A percentile compares a stretch with the other conserved stretches of the same genome.
Evolutionary conservation across 2,113 vertebrate species (phyloP).

Genomic region (Chaetodon auriga): DNA sequence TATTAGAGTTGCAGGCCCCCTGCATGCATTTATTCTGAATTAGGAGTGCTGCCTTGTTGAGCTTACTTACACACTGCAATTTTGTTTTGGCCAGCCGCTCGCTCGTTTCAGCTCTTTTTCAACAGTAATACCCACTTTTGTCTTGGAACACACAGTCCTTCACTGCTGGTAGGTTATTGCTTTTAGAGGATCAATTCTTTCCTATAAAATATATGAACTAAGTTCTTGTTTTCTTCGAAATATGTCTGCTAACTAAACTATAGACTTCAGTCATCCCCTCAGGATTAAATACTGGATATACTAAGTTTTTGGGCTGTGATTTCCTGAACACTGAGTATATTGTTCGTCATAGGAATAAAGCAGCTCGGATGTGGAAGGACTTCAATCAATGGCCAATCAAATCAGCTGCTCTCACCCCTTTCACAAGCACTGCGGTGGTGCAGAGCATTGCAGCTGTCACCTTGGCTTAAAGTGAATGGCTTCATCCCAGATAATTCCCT

Average conservation of each 20-base stretch:
- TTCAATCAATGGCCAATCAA: neutral
- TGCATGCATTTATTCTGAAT: slow-evolving; percentile 39
- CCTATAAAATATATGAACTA: neutral
- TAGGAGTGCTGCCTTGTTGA: slow-evolving; percentile 7
- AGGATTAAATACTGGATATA: neutral
- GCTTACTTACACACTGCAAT: neutral
- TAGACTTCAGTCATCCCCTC: neutral
- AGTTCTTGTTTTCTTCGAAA: slow-evolving; percentile 9
- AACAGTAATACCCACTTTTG: slow-evolving; percentile 4
- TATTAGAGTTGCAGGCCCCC: neutral
- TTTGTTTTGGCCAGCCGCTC: neutral
- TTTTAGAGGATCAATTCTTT: slow-evolving; percentile 34
- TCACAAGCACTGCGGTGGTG: neutral
- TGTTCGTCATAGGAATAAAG: neutral
- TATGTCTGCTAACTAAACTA: neutral
- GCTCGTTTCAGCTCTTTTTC: neutral
- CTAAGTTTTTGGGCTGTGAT: neutral
- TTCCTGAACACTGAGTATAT: neutral
- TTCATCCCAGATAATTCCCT: neutral
- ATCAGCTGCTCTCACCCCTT: neutral
- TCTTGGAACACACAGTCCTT: neutral
- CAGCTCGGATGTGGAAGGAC: neutral
- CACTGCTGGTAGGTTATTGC: slow-evolving; percentile 20
- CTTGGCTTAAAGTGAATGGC: neutral
- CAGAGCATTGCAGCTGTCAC: neutral